phyloP scores from a whole-genome alignment of 2,113 vertebrate species.

The Leptodactylus fuscus region DNA sequence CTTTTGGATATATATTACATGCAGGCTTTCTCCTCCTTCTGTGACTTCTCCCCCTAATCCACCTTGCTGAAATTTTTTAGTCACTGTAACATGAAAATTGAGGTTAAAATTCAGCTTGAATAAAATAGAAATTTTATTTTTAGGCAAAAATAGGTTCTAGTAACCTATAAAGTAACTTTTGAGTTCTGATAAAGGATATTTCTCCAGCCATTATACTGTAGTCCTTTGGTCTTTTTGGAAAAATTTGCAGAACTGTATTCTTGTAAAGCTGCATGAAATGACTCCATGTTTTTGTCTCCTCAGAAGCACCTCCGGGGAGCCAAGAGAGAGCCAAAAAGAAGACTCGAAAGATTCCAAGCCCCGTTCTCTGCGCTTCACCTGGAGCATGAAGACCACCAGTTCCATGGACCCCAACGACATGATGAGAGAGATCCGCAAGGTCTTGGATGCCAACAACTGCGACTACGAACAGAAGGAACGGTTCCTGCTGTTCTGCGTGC shows the following conservation, averaged over 20 bases:
- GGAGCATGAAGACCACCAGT: conserved; percentile 99
- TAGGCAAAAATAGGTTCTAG: no score
- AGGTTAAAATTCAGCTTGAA: no score
- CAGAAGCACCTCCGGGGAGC: conserved; percentile 87
- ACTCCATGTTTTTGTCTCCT: conserved; percentile 18
- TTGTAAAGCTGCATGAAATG: neutral
- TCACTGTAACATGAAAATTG: no score
- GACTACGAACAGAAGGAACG: conserved; percentile 97
- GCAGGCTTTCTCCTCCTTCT: no score
- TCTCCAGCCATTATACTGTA: no score
- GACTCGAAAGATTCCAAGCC: conserved; percentile 93
- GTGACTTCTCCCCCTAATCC: no score
- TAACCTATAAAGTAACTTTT: no score
- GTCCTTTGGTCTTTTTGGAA: no score
- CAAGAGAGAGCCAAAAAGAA: conserved; percentile 85
- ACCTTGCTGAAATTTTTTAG: no score
- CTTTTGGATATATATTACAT: no score
- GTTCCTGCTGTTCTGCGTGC: conserved; percentile 98
- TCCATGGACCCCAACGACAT: conserved; percentile 97
- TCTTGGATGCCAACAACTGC: conserved; percentile 95
- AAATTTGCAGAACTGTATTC: neutral
- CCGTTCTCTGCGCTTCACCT: conserved; percentile 93
- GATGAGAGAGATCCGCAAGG: conserved; percentile 97
- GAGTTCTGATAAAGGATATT: no score
- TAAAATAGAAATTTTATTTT: no score